Conservation (phyloP, 2,797 vertebrate genomes). For the Yasuhikotakia modesta region DNA sequence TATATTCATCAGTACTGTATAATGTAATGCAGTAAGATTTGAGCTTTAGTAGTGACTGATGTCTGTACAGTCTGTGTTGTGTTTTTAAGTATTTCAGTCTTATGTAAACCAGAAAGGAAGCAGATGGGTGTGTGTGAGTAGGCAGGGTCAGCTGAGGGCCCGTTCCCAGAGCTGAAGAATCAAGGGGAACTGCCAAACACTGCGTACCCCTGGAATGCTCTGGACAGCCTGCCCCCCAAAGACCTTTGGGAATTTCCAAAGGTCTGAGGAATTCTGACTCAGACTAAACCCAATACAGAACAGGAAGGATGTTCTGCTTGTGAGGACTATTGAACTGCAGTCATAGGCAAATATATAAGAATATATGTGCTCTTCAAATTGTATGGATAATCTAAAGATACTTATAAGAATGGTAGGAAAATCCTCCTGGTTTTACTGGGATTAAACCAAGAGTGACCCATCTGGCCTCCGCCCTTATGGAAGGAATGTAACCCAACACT, state of each 20-base stretch:
- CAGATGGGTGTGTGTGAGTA: slow-evolving; percentile 36
- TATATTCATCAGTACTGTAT: background rate
- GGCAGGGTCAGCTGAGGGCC: slow-evolving; percentile 44
- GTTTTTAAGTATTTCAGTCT: background rate
- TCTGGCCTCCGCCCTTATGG: slow-evolving; percentile 77
- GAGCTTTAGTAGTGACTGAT: background rate
- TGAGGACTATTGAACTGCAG: slow-evolving; percentile 51
- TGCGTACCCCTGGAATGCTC: slow-evolving; percentile 43
- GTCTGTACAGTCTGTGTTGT: background rate
- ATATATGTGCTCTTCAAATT: background rate
- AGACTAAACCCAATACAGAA: slow-evolving; percentile 42
- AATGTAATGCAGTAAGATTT: background rate
- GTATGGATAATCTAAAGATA: background rate
- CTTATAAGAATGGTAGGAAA: background rate
- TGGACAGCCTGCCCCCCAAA: slow-evolving; percentile 43
- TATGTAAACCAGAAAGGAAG: slow-evolving; percentile 6
- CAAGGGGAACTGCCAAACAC: slow-evolving; percentile 56
- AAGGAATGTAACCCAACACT: slow-evolving; percentile 81
- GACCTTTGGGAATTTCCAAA: slow-evolving; percentile 65
- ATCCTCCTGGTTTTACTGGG: slow-evolving; percentile 67
- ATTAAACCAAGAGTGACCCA: slow-evolving; percentile 83
- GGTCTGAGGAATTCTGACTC: slow-evolving; percentile 59
- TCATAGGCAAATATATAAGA: slow-evolving; percentile 23
- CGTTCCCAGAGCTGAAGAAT: slow-evolving; percentile 42
- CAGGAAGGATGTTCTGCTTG: slow-evolving; percentile 54